A percentile compares a stretch with the other conserved stretches of the same genome.
Evolutionary conservation across 2,888 invertebrate species (phyloP).

Genomic region (Drosophila lacicola): DNA sequence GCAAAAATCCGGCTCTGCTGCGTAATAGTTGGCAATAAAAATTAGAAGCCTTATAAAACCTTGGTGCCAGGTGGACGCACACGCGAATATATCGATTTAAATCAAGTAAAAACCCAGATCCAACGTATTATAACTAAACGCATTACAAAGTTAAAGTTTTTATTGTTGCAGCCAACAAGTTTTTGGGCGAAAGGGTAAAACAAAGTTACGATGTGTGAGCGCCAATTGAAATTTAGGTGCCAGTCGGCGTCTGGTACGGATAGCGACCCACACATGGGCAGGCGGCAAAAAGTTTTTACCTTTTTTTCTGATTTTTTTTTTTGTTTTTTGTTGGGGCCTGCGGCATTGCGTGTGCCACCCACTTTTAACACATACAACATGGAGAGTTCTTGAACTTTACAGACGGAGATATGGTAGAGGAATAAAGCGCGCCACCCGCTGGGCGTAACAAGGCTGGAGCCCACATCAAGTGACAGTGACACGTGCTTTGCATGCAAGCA

Average conservation of each 20-base stretch:
- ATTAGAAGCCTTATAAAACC: constrained; percentile 50
- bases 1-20: constrained; percentile 15
- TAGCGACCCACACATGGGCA: constrained; percentile 43
- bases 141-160: constrained; percentile 65
- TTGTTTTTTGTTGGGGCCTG: constrained; percentile 5
- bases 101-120: constrained; percentile 38
- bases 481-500: constrained; percentile 81
- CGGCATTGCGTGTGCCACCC: constrained; percentile 74
- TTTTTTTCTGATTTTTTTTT: neutral
- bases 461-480: constrained; percentile 74
- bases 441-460: constrained; percentile 43
- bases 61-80: constrained; percentile 66
- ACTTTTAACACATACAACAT: constrained; percentile 73
- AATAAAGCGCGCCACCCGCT: no score
- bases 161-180: constrained; percentile 19
- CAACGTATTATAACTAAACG: constrained; percentile 61
- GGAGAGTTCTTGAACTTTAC: constrained; percentile 75
- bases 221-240: constrained; percentile 69
- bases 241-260: constrained; percentile 55
- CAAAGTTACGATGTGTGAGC: constrained; percentile 77
- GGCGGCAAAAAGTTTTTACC: constrained; percentile 29
- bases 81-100: constrained; percentile 62
- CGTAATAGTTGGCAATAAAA: constrained; percentile 35
- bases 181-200: constrained; percentile 27
- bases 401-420: constrained; percentile 6